A percentile compares a stretch with the other conserved stretches of the same genome.
These are phyloP conservation scores for Agraylea sexmaculata DNA, from an alignment of 1,140 invertebrate species.

Conservation along the genomic window DNA sequence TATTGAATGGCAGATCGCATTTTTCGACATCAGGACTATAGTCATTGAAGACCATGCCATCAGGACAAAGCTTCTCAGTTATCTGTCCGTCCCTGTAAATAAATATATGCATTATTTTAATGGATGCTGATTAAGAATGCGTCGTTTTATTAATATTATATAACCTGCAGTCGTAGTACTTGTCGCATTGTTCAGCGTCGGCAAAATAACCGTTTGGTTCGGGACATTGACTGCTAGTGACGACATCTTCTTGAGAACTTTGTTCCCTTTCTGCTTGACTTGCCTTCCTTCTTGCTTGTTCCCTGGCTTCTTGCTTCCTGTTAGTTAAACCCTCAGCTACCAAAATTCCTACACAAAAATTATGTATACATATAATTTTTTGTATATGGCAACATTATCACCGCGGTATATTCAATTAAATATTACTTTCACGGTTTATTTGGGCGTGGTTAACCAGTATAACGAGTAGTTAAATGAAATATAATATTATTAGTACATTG, in stretches of 20 bases:
- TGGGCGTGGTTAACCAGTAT: too few species aligned
- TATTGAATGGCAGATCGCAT: conserved; percentile 76
- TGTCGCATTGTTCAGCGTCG: conserved; percentile 78
- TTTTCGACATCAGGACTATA: conserved; percentile 70
- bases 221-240: conserved; percentile 53
- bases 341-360: neutral
- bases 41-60: conserved; percentile 88
- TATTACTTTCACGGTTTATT: too few species aligned
- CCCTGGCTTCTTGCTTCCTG: conserved; percentile 23
- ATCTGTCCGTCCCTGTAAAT: conserved; percentile 48
- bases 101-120: neutral
- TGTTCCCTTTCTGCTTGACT: conserved; percentile 6
- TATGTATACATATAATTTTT: neutral
- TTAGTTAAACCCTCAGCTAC: neutral
- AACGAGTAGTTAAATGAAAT: too few species aligned
- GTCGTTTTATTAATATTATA: neutral
- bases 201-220: conserved; percentile 76
- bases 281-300: conserved; percentile 5
- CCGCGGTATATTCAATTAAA: too few species aligned
- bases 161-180: conserved; percentile 72
- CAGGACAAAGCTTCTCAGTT: conserved; percentile 70
- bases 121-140: neutral
- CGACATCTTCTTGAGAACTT: conserved; percentile 9
- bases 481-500: too few species aligned
- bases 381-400: too few species aligned